Base-by-base conservation (phyloP, 2,888 invertebrate species). In the Imbricaverruca yamaguchii region DNA sequence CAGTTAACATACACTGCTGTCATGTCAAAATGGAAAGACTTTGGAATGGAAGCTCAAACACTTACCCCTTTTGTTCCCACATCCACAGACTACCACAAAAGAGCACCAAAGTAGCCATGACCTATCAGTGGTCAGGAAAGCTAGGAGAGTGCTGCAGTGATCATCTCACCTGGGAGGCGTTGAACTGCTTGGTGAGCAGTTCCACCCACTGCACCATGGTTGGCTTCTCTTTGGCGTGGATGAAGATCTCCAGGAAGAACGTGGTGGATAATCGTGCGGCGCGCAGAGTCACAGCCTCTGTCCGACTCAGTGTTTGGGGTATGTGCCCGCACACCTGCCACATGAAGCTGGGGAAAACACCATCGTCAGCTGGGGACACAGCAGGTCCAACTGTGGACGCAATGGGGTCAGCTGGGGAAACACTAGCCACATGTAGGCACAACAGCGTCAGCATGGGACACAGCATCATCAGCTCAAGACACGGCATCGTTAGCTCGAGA, bases 171-270 rank as follows among this genome's bases (percentile, higher is more conserved):
- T 93, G 93, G 79, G 95, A 96, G 74, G 94, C 92, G 88, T 95
- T 96, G 87, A 97, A 96, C 87, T 96, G 96, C 86, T 97, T 97
- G 13, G 96, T 97, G 59, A 97, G 90, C 83, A 97, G 87, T 87
- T 97, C 97, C 82, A 97, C 96, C 97, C 97, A 97, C 84, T 97
- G 95, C 77, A 96, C 94, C 94, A 97, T 96, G 0, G 96, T 97
- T 10, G 97, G 96, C 92, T 97, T 97, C 88, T 97, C 97, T 88
- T 97, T 97, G 79, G 97, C 96, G 87, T 97, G 97, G 86, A 97
- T 97, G 86, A 97, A 94, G 0, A 97, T 97, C 89, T 97, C 97
- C 84, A 97, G 93, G 85, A 97, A 96, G 88, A 97, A 97, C 0
- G 96, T 95, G 0, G 96, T 94, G 1, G 96, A 94, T 18, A 97